Conservation (phyloP, 2,113 vertebrate genomes). For the Bostrychus sinensis region DNA sequence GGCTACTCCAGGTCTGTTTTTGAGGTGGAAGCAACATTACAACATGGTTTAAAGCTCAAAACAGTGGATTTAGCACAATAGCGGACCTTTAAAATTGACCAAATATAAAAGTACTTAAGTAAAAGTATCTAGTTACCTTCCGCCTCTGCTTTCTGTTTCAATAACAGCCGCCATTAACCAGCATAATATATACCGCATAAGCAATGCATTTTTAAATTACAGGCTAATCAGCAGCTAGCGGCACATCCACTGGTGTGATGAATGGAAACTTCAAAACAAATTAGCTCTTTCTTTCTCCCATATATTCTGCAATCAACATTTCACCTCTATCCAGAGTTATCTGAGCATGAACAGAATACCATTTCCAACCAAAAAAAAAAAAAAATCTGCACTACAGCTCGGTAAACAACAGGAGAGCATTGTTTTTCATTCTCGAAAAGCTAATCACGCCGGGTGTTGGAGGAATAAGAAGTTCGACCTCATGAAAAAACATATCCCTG, state of each 20-base stretch:
- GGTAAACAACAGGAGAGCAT: constrained; percentile 52
- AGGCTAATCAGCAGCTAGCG: constrained; percentile 26
- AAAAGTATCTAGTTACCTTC: not conserved
- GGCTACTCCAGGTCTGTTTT: too few species aligned
- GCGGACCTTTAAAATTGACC: too few species aligned
- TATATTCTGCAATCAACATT: constrained; percentile 54
- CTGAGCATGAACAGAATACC: constrained; percentile 54
- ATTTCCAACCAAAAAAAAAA: too few species aligned
- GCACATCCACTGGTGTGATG: constrained; percentile 33
- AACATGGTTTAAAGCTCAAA: too few species aligned
- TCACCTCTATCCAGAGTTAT: constrained; percentile 47
- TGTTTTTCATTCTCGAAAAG: constrained; percentile 45
- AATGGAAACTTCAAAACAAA: constrained; percentile 50
- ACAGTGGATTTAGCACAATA: too few species aligned
- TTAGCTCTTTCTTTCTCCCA: constrained; percentile 53
- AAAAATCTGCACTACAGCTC: constrained; percentile 37
- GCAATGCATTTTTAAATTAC: constrained; percentile 42
- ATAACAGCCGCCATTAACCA: constrained; percentile 7
- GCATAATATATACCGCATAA: constrained; percentile 17
- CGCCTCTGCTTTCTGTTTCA: not conserved
- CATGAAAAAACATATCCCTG: constrained; percentile 66
- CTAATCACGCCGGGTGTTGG: constrained; percentile 52
- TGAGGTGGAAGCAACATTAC: too few species aligned
- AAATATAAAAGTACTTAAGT: not conserved
- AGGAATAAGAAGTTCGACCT: constrained; percentile 67